Percentiles rank a stretch among this genome's conserved stretches.
These are phyloP conservation scores for Sylvicola cinctus DNA, from an alignment of 2,888 invertebrate genomes.

Conservation along the genomic window DNA sequence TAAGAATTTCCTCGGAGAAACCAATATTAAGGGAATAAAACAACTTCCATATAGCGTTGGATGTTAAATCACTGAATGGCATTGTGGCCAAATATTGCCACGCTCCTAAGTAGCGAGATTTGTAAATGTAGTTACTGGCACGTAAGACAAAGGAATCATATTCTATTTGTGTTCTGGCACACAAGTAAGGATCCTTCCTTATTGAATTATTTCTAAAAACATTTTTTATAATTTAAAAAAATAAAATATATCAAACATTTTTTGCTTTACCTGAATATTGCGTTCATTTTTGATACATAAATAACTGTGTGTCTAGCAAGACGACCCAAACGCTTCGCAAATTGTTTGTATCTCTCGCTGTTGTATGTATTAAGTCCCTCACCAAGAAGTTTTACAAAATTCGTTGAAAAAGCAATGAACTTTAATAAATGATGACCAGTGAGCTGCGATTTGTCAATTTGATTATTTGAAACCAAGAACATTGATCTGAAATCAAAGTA, in stretches of 20 bases:
- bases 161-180: slow-evolving; percentile 42
- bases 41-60: slow-evolving; percentile 39
- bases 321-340: slow-evolving; percentile 45
- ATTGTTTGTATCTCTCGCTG: slow-evolving; percentile 40
- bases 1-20: slow-evolving; percentile 22
- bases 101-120: slow-evolving; percentile 48
- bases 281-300: slow-evolving; percentile 44
- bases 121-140: slow-evolving; percentile 45
- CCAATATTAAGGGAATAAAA: slow-evolving; percentile 39
- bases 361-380: slow-evolving; percentile 45
- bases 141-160: slow-evolving; percentile 51
- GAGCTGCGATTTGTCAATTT: slow-evolving; percentile 27
- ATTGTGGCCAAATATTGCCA: slow-evolving; percentile 67
- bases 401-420: slow-evolving; percentile 46
- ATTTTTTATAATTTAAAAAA: too few relatives aligned
- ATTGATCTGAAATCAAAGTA: background rate
- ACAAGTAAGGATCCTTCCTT: slow-evolving; percentile 26
- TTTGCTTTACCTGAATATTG: slow-evolving; percentile 17
- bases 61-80: slow-evolving; percentile 40
- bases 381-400: slow-evolving; percentile 38
- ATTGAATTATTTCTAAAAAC: slow-evolving; percentile 17
- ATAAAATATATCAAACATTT: background rate
- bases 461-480: slow-evolving; percentile 8
- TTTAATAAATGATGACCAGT: slow-evolving; percentile 40
- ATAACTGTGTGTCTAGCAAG: slow-evolving; percentile 48